phyloP scores from a whole-genome alignment of 2,888 invertebrate genomes.

The Pristionchus maxplancki region DNA sequence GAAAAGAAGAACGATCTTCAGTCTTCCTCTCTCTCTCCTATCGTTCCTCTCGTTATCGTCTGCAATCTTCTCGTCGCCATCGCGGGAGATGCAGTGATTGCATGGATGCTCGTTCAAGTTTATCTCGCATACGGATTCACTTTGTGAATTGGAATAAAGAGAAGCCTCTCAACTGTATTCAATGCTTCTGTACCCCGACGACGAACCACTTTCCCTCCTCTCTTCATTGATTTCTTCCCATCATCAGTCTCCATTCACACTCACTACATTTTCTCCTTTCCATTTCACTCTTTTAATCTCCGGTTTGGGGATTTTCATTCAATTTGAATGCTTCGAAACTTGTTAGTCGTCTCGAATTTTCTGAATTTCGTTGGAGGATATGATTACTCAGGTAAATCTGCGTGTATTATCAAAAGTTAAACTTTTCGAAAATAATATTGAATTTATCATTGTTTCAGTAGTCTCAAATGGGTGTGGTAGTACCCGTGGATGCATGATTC shows the following conservation, averaged over 20 bases:
- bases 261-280: neutral
- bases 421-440: no score
- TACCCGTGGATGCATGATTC: constrained; percentile 40
- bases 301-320: neutral
- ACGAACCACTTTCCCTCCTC: no score
- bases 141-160: neutral
- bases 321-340: neutral
- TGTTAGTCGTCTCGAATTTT: neutral
- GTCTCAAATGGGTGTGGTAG: constrained; percentile 20
- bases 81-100: neutral
- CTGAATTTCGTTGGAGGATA: neutral
- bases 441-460: no score
- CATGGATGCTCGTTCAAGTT: constrained; percentile 13
- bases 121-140: constrained; percentile 38
- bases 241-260: neutral
- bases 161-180: neutral
- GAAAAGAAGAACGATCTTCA: no score
- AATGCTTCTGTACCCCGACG: no score
- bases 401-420: no score
- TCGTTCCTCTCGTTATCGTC: constrained; percentile 44
- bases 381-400: constrained; percentile 25
- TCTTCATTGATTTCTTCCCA: neutral
- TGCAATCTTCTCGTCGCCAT: constrained; percentile 21
- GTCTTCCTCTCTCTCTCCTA: neutral
- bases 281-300: neutral